Conservation (phyloP, 2,888 invertebrate genomes). For the Sylvicola cinctus region DNA sequence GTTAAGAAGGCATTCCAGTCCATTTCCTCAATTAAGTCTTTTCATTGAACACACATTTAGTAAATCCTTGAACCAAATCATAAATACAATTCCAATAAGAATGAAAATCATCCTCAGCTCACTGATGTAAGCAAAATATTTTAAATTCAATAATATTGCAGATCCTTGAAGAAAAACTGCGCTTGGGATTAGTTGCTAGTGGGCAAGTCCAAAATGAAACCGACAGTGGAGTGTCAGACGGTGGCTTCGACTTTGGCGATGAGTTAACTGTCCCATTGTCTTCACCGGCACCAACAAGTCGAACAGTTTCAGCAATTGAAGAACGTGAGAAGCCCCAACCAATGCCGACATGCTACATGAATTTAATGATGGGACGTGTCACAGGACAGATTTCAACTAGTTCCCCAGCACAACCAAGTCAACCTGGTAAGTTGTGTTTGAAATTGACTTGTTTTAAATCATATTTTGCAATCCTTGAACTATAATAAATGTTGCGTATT, state of each 20-base stretch:
- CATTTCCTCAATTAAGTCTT: too few species aligned
- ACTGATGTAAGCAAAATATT: too few species aligned
- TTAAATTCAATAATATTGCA: too few species aligned
- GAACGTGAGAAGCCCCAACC: conserved; percentile 19
- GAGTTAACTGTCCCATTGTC: not conserved
- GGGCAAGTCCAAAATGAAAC: conserved; percentile 11
- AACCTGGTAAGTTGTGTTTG: conserved; percentile 20
- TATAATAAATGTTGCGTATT: not conserved
- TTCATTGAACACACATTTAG: too few species aligned
- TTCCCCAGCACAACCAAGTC: conserved; percentile 22
- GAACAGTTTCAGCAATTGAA: conserved; percentile 13
- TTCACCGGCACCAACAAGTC: not conserved
- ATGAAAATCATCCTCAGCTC: too few species aligned
- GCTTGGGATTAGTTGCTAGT: conserved; percentile 15
- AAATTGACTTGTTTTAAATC: too few species aligned
- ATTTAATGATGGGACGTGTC: conserved; percentile 20
- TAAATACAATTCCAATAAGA: too few species aligned
- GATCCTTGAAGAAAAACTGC: conserved; percentile 21
- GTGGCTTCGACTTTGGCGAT: not conserved
- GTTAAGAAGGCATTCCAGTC: too few species aligned
- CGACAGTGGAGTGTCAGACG: conserved; percentile 7
- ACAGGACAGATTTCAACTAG: conserved; percentile 17
- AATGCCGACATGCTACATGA: conserved; percentile 24
- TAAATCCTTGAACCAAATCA: too few species aligned
- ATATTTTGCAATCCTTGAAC: too few species aligned